Conservation (phyloP, 2,888 invertebrate species). For the Aporophyla lueneburgensis region DNA sequence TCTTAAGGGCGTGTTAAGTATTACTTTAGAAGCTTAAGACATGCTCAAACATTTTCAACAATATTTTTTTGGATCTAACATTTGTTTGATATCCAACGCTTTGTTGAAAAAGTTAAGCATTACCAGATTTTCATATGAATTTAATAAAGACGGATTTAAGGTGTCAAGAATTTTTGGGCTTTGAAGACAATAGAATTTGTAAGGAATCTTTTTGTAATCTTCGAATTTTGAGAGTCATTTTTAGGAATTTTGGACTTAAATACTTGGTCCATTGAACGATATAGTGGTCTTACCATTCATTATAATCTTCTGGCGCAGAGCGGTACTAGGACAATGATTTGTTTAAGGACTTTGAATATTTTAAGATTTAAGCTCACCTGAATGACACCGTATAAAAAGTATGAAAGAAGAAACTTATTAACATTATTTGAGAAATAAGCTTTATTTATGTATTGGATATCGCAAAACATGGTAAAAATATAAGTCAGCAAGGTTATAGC, state of each 20-base stretch:
- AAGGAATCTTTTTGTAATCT: constrained; percentile 43
- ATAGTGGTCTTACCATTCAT: background rate
- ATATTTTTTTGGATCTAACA: constrained; percentile 59
- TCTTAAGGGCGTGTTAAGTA: constrained; percentile 74
- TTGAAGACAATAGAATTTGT: constrained; percentile 43
- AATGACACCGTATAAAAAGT: too few relatives aligned
- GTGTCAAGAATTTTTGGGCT: constrained; percentile 21
- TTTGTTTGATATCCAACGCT: constrained; percentile 63
- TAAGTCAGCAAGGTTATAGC: too few relatives aligned
- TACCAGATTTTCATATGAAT: constrained; percentile 48
- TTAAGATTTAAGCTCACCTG: too few relatives aligned
- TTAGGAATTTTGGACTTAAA: constrained; percentile 22
- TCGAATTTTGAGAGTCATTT: constrained; percentile 37
- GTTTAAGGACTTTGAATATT: too few relatives aligned
- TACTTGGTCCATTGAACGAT: background rate
- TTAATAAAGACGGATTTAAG: constrained; percentile 30
- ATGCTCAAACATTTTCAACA: constrained; percentile 69
- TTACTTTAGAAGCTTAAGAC: constrained; percentile 71
- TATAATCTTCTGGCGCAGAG: too few relatives aligned
- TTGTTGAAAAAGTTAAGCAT: constrained; percentile 67
- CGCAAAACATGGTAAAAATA: too few relatives aligned
- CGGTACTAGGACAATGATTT: too few relatives aligned
- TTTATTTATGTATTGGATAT: too few relatives aligned
- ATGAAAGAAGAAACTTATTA: too few relatives aligned
- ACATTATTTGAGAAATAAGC: too few relatives aligned